Percentiles rank a stretch among this genome's conserved stretches.
Conservation (phyloP, 2,888 invertebrate species). For the Bombylius discolor region DNA sequence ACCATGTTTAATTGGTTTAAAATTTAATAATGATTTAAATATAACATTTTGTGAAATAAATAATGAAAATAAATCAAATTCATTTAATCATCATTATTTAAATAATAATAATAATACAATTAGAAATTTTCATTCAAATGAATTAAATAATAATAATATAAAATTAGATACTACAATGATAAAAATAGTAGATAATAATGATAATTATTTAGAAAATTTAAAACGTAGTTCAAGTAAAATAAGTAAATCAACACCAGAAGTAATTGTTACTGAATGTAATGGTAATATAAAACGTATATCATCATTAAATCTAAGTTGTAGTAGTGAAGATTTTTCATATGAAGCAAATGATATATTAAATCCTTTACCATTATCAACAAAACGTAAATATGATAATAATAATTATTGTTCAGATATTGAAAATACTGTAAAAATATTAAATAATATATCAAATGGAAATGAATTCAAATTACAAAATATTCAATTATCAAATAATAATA, state of each 20-base stretch:
- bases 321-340: conserved; percentile 19
- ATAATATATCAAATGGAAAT: conserved; percentile 24
- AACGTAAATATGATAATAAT: conserved; percentile 11
- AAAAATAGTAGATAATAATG: too few species aligned
- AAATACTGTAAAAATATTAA: conserved; percentile 28
- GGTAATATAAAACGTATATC: background rate
- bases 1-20: conserved; percentile 7
- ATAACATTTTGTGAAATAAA: background rate
- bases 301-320: background rate
- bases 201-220: too few species aligned
- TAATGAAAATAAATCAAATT: background rate
- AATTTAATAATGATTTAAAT: background rate
- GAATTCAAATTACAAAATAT: conserved; percentile 15
- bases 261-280: background rate
- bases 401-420: conserved; percentile 27
- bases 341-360: conserved; percentile 38
- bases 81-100: background rate
- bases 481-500: background rate
- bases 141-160: background rate
- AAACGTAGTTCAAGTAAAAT: too few species aligned
- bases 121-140: background rate
- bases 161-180: too few species aligned
- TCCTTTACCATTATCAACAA: conserved; percentile 20
- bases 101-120: background rate
- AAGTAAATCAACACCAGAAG: background rate